Evolutionary conservation across 2,113 vertebrate genomes (phyloP).

Genomic region (Bostrychus sinensis): DNA sequence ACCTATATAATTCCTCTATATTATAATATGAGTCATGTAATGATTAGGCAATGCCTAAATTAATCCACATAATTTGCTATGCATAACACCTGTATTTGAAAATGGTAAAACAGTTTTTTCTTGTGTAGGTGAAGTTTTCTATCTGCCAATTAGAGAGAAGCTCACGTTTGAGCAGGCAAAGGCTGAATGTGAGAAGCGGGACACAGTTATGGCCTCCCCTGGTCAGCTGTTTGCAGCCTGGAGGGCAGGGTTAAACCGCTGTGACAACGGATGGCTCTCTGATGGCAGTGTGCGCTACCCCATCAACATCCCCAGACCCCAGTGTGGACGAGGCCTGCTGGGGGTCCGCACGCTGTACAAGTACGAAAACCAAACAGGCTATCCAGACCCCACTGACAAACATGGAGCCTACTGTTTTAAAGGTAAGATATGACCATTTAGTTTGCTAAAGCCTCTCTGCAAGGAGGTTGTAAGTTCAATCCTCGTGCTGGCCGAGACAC

Average conservation of each 20-base stretch:
- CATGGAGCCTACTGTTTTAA: constrained; percentile 92
- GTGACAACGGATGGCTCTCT: constrained; percentile 90
- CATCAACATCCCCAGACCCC: constrained; percentile 84
- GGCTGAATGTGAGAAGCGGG: constrained; percentile 73
- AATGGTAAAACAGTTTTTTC: neutral
- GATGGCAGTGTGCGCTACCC: constrained; percentile 95
- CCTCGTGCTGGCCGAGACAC: too few species aligned
- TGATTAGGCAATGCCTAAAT: too few species aligned
- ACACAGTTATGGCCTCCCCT: constrained; percentile 81
- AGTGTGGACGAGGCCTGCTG: constrained; percentile 91
- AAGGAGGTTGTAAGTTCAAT: too few species aligned
- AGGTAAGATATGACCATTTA: constrained; percentile 76
- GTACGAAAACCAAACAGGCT: constrained; percentile 89
- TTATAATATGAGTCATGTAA: too few species aligned
- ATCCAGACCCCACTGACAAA: constrained; percentile 81
- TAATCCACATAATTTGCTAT: neutral
- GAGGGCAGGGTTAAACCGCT: constrained; percentile 89
- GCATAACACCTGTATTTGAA: neutral
- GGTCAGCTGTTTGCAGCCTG: constrained; percentile 92
- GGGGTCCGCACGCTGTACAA: constrained; percentile 94
- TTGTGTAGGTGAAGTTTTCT: constrained; percentile 87
- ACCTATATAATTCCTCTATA: neutral
- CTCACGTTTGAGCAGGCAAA: constrained; percentile 85
- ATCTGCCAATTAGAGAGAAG: constrained; percentile 70
- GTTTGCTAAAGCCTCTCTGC: too few species aligned